Base-by-base conservation (phyloP, 2,113 vertebrate genomes). In the Siphamia tubifer region DNA sequence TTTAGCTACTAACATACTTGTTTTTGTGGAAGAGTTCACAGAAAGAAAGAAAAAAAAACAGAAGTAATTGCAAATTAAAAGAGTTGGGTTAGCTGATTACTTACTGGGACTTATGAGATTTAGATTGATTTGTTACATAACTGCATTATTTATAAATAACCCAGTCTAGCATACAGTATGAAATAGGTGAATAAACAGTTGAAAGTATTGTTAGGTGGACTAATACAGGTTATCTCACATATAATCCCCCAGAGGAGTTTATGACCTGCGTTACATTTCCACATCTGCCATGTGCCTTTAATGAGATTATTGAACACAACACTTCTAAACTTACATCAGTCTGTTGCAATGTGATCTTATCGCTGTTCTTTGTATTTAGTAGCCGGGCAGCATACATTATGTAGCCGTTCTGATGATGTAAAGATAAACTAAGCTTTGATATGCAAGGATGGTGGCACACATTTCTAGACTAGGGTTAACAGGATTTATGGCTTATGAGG, bases 401-500 rank as follows among this genome's bases (percentile, higher is more conserved):
- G 16, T 48, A 31, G 36, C 7, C 31, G n/a, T 21, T 17, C 34
- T 52, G 20, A 56, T 43, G 64, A 74, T 49, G 23, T 24, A 35
- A 45, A 57, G 39, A 71, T 71, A 19, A 66, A 38, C 52, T 61
- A 44, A 28, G 0, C 36, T 44, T 36, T 19, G 6, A 39, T 19
- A 73, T 44, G 11, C 39, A 47, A 21, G 13, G 12, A 75, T 31
- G 20, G 20, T 28, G 49, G 25, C 48, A 67, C 65, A 61, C 48
- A 49, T 21, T 10, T 57, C 42, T 54, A 23, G 68, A 73, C 42
- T 58, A 45, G 51, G 9, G 51, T 70, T 79, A 76, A 77, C 68
- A 74, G 47, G 83, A 82, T 88, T 78, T 80, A 69, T 68, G 76
- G 51, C 3, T 89, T 74, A 85, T 49, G 35, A 51, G 28, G 62